Conservation (phyloP, 35 echinoderm and acorn worm species). For the Eucidaris tribuloides region DNA sequence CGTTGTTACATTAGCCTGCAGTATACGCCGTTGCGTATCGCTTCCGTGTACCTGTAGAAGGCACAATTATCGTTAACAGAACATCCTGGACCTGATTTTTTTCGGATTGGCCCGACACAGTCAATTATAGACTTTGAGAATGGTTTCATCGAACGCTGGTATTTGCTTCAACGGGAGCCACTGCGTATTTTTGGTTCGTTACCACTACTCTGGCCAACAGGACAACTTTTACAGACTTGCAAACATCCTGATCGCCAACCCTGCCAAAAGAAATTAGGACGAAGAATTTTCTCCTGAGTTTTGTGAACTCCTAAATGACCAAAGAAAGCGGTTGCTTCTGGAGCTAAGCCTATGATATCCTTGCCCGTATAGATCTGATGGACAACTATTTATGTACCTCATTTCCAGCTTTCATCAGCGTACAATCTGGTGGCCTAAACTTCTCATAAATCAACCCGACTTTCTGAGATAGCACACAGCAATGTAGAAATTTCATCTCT, state of each 20-base stretch:
- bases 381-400: conserved; percentile 6
- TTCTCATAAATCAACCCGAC: conserved; percentile 45
- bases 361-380: conserved; percentile 22
- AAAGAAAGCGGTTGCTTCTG: conserved; percentile 53
- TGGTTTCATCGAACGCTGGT: too few species aligned
- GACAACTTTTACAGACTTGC: conserved; percentile 72
- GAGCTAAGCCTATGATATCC: conserved; percentile 38
- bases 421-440: conserved; percentile 21
- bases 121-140: too few species aligned
- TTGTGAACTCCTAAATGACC: conserved; percentile 40
- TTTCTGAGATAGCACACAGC: conserved; percentile 20
- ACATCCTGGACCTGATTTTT: conserved; percentile 46
- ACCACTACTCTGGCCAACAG: too few species aligned
- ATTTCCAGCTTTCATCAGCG: conserved; percentile 18
- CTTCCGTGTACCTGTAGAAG: conserved; percentile 62
- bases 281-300: too few species aligned
- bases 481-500: not conserved
- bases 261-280: conserved; percentile 78
- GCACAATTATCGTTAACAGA: conserved; percentile 61
- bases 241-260: conserved; percentile 47
- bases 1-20: too few species aligned
- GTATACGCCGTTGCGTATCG: too few species aligned
- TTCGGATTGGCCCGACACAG: too few species aligned
- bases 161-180: conserved; percentile 49
- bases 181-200: too few species aligned